Evolutionary conservation across 2,888 invertebrate genomes (phyloP), one percentile per base, ranked within the genome.

Genomic region (Tinea semifulvella): DNA sequence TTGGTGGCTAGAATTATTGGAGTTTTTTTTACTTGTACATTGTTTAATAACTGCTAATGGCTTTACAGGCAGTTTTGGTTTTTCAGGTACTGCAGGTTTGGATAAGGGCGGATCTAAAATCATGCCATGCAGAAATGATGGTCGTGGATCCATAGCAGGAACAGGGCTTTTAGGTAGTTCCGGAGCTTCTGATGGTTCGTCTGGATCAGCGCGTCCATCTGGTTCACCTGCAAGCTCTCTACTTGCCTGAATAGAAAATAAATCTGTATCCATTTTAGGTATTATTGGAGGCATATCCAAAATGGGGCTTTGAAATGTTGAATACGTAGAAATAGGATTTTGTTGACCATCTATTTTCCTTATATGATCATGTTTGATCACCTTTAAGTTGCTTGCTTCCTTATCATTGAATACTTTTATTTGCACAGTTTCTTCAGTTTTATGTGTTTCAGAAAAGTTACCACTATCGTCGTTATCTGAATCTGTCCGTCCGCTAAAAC

Each of bases 181-280:
- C 1, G 90, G 88, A 1, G 89, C 86, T 63, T 88, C 88, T 17
- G 79, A 79, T 1, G 83, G 70, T 31, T 88, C 88, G 56, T 91
- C 91, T 1, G 91, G 90, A 68, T 92, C 92, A 10, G 92, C 92
- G 54, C 90, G 85, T n/a, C 93, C 92, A 57, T 93, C 93, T 1
- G 93, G 93, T 57, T 92, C 92, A 6, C 92, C 93, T 6, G 92
- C 92, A 52, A 89, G 71, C 58, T 93, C 92, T 19, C 92, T 82
- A 61, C 89, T 91, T 42, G 86, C 86, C 58, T 83, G 82, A n/a
- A 75, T 73, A 8, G 82, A 79, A 58, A 82, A 82, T 43, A 81
- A 60, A 7, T 38, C 36, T 48, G 60, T 60, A 51, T 77, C 77
- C 31, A 65, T 53, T 58, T 80, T 80, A 6, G 80, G 72, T 50